Percentiles rank a stretch among this genome's conserved stretches.
These are phyloP conservation scores for Anas bahamensis DNA, from an alignment of 2,797 vertebrate species.

Conservation along the genomic window DNA sequence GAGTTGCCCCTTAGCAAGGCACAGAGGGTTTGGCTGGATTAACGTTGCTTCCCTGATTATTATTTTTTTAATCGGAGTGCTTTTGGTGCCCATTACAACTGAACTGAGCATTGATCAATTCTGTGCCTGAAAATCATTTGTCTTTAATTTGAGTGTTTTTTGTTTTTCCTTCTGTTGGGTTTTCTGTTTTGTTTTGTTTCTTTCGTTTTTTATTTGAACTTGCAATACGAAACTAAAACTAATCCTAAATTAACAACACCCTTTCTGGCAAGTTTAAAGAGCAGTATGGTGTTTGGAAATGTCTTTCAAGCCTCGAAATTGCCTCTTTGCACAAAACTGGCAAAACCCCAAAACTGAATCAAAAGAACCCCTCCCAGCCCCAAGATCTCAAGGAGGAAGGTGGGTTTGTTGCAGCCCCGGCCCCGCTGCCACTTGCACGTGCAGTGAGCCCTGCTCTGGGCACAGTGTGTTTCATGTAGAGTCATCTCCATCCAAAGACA, in stretches of 20 bases:
- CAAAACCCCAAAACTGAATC: conserved; percentile 32
- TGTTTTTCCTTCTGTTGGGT: conserved; percentile 52
- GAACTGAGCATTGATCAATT: conserved; percentile 72
- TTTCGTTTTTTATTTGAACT: conserved; percentile 55
- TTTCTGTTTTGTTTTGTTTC: conserved; percentile 48
- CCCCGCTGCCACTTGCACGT: background rate
- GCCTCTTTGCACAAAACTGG: conserved; percentile 51
- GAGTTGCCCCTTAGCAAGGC: conserved; percentile 67
- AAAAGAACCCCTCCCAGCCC: background rate
- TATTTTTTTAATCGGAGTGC: conserved; percentile 66
- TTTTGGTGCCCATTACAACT: conserved; percentile 70
- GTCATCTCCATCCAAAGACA: conserved; percentile 68
- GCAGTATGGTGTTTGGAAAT: conserved; percentile 81
- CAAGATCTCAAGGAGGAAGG: background rate
- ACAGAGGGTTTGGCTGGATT: conserved; percentile 68
- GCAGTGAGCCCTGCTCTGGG: conserved; percentile 15
- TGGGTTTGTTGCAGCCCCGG: conserved; percentile 14
- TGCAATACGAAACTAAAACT: conserved; percentile 81
- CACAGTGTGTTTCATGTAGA: conserved; percentile 32
- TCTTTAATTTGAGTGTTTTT: conserved; percentile 74
- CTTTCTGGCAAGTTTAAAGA: conserved; percentile 85
- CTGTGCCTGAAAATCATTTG: conserved; percentile 77
- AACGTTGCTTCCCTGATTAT: conserved; percentile 52
- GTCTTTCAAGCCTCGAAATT: conserved; percentile 63
- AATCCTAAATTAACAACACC: conserved; percentile 80